These are phyloP conservation scores for Leucoraja erinaceus DNA, from an alignment of 2,113 vertebrate genomes.

Conservation along the genomic window DNA sequence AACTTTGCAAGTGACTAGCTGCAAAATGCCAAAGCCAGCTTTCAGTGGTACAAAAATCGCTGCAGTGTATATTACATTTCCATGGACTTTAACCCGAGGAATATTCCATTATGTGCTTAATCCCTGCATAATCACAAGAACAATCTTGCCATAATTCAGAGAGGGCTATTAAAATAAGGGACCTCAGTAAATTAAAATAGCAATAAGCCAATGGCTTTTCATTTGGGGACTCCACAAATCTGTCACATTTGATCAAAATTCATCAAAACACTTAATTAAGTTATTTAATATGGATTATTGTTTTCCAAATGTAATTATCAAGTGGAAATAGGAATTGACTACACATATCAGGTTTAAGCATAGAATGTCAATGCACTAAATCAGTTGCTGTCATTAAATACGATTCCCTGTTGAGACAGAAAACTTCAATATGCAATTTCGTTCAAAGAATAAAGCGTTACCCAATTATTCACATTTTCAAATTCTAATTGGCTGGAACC, in stretches of 20 bases:
- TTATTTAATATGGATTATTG: constrained; percentile 1
- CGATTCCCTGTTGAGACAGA: constrained; percentile 3
- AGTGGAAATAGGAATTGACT: background rate
- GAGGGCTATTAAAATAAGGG: background rate
- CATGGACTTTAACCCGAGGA: background rate
- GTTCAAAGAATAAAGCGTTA: background rate
- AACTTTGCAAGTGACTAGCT: background rate
- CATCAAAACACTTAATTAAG: constrained; percentile 24
- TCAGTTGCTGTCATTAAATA: constrained; percentile 25
- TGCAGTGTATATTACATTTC: background rate
- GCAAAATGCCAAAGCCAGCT: background rate
- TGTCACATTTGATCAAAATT: background rate
- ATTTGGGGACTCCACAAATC: background rate
- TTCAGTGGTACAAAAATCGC: constrained; percentile 1
- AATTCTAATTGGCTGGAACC: background rate
- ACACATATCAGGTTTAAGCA: background rate
- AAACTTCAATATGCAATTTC: constrained; percentile 16
- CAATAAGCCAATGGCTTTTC: background rate
- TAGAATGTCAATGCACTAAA: background rate
- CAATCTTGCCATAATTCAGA: background rate
- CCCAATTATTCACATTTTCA: background rate
- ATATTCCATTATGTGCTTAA: background rate
- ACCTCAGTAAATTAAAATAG: background rate
- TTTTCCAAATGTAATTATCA: constrained; percentile 2
- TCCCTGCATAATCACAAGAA: background rate